Base-by-base conservation (phyloP, 2,797 vertebrate species). In the Myotis findleyi region DNA sequence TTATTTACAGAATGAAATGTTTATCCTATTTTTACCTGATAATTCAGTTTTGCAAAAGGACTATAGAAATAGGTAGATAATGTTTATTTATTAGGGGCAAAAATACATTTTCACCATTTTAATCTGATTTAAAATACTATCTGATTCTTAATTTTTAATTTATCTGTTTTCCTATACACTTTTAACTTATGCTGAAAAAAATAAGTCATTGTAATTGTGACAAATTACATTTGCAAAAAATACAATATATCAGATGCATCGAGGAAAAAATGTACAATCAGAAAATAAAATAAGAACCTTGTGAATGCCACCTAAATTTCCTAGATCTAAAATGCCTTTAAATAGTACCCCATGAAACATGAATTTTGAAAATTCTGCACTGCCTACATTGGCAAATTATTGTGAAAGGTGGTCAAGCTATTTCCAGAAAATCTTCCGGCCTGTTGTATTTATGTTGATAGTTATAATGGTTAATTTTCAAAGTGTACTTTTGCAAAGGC, bases 1-100 rank as follows among this genome's bases (percentile, higher is more conserved):
- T 98, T 97, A 98, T 80, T 81, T 98, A 97, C 88, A 98, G 96
- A 93, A 96, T 97, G 97, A 97, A 98, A 97, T 98, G 97, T 98
- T 91, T 97, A 97, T 96, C 96, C 77, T 97, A 96, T 96, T 97
- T 97, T 98, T 98, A 97, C 95, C 97, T 97, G 94, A 96, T 93
- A 97, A 95, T 97, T 98, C 94, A 97, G 88, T 97, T 98, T 98
- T 98, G 97, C 95, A 96, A 98, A 96, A 98, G 66, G 97, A 97
- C 82, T 89, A 82, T 82, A 97, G 64, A 93, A 97, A 87, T 92
- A 97, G 94, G 75, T 79, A 86, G 96, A 95, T 89, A 92, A 97
- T 92, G 90, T 83, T 94, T 95, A 92, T 87, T 95, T 96, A 91
- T 93, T 96, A 91, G 93, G 79, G 94, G 84, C 85, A 93, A 38